phyloP scores from a whole-genome alignment of 2,888 invertebrate genomes.

The Nomada hirtipes region DNA sequence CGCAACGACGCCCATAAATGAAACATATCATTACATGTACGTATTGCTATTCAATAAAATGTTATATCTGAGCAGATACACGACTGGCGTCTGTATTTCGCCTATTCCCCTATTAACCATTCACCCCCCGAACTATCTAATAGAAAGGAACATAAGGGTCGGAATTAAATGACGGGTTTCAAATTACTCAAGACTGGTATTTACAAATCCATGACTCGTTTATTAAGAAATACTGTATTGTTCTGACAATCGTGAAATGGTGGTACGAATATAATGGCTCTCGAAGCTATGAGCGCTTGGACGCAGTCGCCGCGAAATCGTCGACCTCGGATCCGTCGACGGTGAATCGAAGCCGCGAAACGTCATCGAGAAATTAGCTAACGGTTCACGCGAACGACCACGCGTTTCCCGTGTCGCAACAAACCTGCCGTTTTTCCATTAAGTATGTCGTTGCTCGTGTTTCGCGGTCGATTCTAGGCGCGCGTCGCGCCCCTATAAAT shows the following conservation, averaged over 20 bases:
- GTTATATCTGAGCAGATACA: too few relatives aligned
- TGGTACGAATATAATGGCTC: slow-evolving; percentile 75
- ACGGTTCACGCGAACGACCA: slow-evolving; percentile 18
- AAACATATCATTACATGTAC: too few relatives aligned
- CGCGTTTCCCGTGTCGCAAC: neutral
- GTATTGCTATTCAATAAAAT: too few relatives aligned
- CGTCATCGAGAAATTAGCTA: slow-evolving; percentile 18
- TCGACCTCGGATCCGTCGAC: slow-evolving; percentile 42
- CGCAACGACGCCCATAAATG: too few relatives aligned
- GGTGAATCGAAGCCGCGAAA: slow-evolving; percentile 31
- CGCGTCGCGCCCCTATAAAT: slow-evolving; percentile 26
- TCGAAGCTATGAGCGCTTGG: slow-evolving; percentile 66
- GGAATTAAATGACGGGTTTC: neutral
- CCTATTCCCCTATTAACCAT: too few relatives aligned
- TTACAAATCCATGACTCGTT: slow-evolving; percentile 76
- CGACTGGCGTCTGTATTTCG: too few relatives aligned
- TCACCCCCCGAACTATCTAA: too few relatives aligned
- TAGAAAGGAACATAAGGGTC: neutral
- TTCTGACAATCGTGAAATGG: slow-evolving; percentile 73
- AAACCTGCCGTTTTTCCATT: neutral
- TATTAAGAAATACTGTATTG: slow-evolving; percentile 78
- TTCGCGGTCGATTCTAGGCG: slow-evolving; percentile 11
- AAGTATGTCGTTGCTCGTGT: slow-evolving; percentile 24
- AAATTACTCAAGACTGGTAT: slow-evolving; percentile 32
- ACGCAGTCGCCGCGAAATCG: slow-evolving; percentile 56